Base-by-base conservation (phyloP, 2,888 invertebrate genomes). In the Apocheima hispidaria region DNA sequence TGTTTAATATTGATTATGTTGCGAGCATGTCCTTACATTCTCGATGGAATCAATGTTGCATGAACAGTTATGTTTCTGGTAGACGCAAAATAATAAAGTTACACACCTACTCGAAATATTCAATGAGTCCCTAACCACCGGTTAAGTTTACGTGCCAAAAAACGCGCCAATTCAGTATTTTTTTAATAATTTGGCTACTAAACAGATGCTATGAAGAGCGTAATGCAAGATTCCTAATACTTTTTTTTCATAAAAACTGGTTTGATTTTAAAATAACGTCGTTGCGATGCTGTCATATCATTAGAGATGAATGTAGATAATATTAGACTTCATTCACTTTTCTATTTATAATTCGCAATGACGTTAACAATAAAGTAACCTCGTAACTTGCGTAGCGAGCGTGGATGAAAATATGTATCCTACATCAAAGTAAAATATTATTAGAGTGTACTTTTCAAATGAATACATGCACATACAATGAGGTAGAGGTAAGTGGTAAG, bases 381-480 rank as follows among this genome's bases (percentile, higher is more conserved):
- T 54, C 54, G n/a, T 60, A 57, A 26, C 21, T 33, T 63, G 33
- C 53, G 44, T 50, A 52, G 58, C n/a, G n/a, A 51, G 40, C 26
- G 50, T 41, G 43, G 40, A 50, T 51, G 61, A 58, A 62, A 58
- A 49, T 60, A 44, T 14, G 16, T 40, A n/a, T 41, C 23, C 36
- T 46, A 30, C 43, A 60, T 41, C 30, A 53, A 55, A 54, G 51
- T 43, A 43, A 38, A 55, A 21, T 48, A 46, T 36, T 36, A 54
- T 41, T 38, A 52, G 49, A 56, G 46, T 41, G 56, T 48, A 49
- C 28, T 41, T 46, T 52, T 50, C 18, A 38, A 58, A 44, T 68
- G 69, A 63, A 61, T 60, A 68, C 70, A 74, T 78, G 71, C 75
- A 63, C 69, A 73, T 67, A 72, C 69, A 68, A 65, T 72, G 60